A percentile compares a stretch with the other conserved stretches of the same genome.
These are phyloP conservation scores for Cervus canadensis DNA, from an alignment of 2,113 vertebrate genomes.

Conservation along the genomic window DNA sequence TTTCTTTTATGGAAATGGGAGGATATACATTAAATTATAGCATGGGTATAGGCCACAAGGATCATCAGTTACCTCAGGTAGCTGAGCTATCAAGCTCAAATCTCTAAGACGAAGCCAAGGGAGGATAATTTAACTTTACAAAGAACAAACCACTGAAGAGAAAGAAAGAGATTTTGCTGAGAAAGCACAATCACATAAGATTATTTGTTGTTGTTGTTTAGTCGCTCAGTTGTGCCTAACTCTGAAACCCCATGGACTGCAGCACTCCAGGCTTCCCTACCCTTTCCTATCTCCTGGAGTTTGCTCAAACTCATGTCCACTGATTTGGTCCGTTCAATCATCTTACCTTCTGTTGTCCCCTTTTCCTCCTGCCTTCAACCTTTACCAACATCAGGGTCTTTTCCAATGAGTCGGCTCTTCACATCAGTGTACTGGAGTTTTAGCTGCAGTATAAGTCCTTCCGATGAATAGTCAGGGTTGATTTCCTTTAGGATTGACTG, in stretches of 20 bases:
- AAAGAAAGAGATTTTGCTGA: background rate
- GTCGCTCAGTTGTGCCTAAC: background rate
- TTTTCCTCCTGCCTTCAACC: background rate
- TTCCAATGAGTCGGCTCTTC: background rate
- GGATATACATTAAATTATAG: background rate
- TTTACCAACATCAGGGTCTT: background rate
- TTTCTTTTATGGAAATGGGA: background rate
- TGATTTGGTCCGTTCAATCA: background rate
- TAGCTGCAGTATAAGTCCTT: background rate
- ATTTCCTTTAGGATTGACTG: background rate
- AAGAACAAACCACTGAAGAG: background rate
- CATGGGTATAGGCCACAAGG: background rate
- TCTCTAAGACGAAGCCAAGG: background rate
- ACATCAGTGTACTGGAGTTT: background rate
- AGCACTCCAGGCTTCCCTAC: background rate
- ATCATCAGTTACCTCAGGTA: background rate
- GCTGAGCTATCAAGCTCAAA: background rate
- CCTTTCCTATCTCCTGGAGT: background rate
- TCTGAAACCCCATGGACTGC: background rate
- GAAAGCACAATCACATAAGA: background rate
- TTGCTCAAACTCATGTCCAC: background rate
- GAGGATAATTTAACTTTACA: background rate
- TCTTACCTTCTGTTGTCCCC: background rate
- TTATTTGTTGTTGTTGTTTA: background rate
- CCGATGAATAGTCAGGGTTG: background rate